A percentile compares a stretch with the other conserved stretches of the same genome.
Evolutionary conservation across 30 jellyfish, hydroid and myxozoan genomes (phyloP).

Genomic region (Chrysaora quinquecirrha): DNA sequence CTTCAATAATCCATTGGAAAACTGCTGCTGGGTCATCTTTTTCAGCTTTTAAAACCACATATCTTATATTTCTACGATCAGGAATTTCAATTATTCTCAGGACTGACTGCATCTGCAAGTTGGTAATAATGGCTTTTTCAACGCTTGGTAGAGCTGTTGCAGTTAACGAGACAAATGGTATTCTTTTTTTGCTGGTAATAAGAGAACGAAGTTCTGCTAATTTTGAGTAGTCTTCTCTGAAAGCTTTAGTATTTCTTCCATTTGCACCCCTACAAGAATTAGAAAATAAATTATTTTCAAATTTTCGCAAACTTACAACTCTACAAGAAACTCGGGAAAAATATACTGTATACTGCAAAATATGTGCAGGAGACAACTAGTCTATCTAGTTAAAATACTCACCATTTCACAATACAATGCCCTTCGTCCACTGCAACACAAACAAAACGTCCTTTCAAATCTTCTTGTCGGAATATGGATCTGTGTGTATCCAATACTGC

Average conservation of each 20-base stretch:
- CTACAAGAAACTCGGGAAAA: no score
- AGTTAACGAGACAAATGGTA: neutral
- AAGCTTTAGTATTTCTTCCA: neutral
- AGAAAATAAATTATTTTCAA: no score
- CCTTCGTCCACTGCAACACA: constrained; percentile 10
- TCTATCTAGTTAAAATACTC: no score
- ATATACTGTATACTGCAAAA: neutral
- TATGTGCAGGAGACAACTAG: no score
- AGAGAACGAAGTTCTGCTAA: neutral
- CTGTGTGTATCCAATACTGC: neutral
- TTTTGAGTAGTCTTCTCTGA: neutral
- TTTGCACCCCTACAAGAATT: neutral
- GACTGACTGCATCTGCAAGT: neutral
- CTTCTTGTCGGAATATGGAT: neutral
- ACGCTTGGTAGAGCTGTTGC: constrained; percentile 12
- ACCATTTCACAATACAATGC: neutral
- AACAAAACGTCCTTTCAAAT: neutral
- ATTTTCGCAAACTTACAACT: neutral
- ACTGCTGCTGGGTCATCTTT: neutral
- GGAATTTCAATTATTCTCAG: neutral
- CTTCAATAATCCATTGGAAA: neutral
- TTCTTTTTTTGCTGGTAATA: neutral
- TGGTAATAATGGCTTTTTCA: constrained; percentile 2
- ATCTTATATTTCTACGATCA: neutral
- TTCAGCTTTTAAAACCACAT: neutral